Percentiles rank a stretch among this genome's conserved stretches.
Evolutionary conservation across 2,888 invertebrate species (phyloP).

Genomic region (Amiota mariae): DNA sequence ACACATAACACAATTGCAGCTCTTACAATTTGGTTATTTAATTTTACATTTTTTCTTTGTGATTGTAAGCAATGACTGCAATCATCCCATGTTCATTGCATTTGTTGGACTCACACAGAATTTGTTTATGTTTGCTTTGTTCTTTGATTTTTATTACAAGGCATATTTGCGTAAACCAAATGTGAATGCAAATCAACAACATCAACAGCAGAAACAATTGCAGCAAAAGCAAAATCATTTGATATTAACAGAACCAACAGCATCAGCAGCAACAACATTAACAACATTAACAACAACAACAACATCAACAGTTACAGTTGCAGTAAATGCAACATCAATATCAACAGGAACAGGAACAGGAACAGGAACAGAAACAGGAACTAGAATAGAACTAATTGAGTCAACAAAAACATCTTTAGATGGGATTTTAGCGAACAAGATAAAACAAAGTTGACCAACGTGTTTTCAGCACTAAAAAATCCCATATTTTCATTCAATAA

Average conservation of each 20-base stretch:
- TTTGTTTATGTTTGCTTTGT: slow-evolving; percentile 72
- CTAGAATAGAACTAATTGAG: background rate
- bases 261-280: background rate
- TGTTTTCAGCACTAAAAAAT: background rate
- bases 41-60: slow-evolving; percentile 76
- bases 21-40: slow-evolving; percentile 81
- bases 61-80: slow-evolving; percentile 64
- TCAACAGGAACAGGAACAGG: background rate
- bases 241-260: background rate
- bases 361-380: background rate
- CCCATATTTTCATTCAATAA: background rate
- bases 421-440: background rate
- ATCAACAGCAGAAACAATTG: background rate
- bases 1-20: slow-evolving; percentile 87
- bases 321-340: background rate
- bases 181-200: background rate
- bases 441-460: background rate
- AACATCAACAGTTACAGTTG: background rate
- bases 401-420: background rate
- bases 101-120: slow-evolving; percentile 68
- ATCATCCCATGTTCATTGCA: slow-evolving; percentile 57
- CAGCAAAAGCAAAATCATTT: background rate
- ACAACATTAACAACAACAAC: background rate
- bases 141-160: slow-evolving; percentile 71
- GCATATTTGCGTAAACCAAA: slow-evolving; percentile 56